phyloP scores from a whole-genome alignment of 2,888 invertebrate species.

The Andricus quercusramuli region DNA sequence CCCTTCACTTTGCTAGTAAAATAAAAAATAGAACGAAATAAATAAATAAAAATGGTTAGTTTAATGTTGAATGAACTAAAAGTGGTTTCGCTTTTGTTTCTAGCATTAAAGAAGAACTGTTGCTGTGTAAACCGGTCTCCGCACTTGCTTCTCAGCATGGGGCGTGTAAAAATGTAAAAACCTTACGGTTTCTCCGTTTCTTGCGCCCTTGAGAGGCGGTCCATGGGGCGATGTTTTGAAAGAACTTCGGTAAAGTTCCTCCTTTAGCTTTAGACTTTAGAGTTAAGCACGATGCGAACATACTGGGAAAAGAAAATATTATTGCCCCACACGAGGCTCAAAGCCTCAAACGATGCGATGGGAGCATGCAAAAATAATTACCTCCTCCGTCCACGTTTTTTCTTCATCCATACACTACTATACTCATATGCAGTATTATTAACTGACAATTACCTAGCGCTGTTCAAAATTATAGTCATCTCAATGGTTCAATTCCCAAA shows the following conservation, averaged over 20 bases:
- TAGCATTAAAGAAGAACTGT: neutral
- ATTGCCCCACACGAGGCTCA: constrained; percentile 38
- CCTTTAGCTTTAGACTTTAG: neutral
- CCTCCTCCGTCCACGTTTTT: constrained; percentile 20
- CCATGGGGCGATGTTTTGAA: constrained; percentile 37
- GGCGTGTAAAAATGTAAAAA: constrained; percentile 65
- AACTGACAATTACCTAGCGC: neutral
- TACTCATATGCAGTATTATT: neutral
- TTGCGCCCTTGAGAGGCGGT: constrained; percentile 23
- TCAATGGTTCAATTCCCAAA: neutral
- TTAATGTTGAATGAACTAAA: neutral
- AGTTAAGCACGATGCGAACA: constrained; percentile 33
- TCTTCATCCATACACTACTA: neutral
- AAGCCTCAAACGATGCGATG: neutral
- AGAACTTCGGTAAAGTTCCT: constrained; percentile 10
- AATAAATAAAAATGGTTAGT: neutral
- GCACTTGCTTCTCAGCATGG: constrained; percentile 74
- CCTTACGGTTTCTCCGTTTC: neutral
- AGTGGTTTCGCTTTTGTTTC: neutral
- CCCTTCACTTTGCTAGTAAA: too few relatives aligned
- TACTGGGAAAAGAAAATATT: constrained; percentile 29
- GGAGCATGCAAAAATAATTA: neutral
- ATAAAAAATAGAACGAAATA: too few relatives aligned
- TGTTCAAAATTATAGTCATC: neutral
- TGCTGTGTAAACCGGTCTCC: constrained; percentile 57